A percentile compares a stretch with the other conserved stretches of the same genome.
These are phyloP conservation scores for Pogonocichla stellata DNA, from an alignment of 2,113 vertebrate species.

Conservation along the genomic window DNA sequence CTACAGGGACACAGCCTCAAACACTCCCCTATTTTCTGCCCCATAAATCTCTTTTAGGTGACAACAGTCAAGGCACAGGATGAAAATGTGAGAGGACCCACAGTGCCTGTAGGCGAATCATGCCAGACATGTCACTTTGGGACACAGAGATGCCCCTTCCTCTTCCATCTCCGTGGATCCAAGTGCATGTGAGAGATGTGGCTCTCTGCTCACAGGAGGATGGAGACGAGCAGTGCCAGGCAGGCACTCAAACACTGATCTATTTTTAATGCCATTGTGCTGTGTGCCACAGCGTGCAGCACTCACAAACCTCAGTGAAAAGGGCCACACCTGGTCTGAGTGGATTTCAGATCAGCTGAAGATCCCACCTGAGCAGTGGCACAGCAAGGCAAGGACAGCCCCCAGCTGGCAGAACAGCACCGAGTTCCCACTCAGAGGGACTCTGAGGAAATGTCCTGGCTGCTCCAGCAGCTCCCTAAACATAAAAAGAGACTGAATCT, in stretches of 20 bases:
- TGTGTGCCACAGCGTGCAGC: too few relatives aligned
- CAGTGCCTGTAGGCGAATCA: not conserved
- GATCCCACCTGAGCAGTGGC: not conserved
- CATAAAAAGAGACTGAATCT: not conserved
- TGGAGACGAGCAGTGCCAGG: not conserved
- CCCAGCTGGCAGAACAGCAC: not conserved
- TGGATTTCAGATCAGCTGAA: not conserved
- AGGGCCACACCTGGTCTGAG: not conserved
- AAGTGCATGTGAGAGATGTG: accelerated
- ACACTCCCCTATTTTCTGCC: not conserved
- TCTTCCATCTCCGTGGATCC: too few relatives aligned
- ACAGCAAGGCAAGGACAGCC: not conserved
- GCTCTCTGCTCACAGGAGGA: not conserved
- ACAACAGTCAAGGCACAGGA: not conserved
- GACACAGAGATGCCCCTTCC: not conserved
- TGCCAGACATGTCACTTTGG: not conserved
- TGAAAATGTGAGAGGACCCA: not conserved
- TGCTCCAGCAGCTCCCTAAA: not conserved
- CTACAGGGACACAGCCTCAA: not conserved
- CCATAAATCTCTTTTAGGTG: not conserved
- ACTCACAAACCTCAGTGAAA: not conserved
- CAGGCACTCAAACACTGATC: not conserved
- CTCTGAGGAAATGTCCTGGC: not conserved
- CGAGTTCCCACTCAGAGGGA: not conserved
- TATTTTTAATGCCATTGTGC: not conserved